A percentile compares a stretch with the other conserved stretches of the same genome.
phyloP scores from a whole-genome alignment of 2,797 vertebrate species.

The Sphenodon punctatus region DNA sequence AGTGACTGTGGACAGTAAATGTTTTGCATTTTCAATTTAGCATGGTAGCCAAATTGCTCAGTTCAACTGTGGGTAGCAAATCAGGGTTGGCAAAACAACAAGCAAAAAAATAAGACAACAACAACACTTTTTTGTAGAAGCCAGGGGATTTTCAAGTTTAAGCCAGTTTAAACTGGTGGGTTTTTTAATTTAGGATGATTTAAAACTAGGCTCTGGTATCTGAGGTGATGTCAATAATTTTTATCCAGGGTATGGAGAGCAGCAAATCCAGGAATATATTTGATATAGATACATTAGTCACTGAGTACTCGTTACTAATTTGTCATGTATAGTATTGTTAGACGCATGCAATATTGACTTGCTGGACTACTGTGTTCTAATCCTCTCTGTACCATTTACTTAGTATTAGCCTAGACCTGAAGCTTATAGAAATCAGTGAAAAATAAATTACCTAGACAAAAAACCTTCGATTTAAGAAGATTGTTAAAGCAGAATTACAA shows the following conservation, averaged over 20 bases:
- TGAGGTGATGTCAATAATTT: background rate
- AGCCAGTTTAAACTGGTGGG: too few species aligned
- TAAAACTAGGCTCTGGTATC: background rate
- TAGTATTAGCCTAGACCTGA: background rate
- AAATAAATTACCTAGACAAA: too few species aligned
- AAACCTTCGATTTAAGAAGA: too few species aligned
- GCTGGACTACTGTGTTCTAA: background rate
- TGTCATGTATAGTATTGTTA: background rate
- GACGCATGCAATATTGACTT: background rate
- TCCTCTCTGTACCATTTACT: background rate
- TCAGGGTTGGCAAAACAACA: too few species aligned
- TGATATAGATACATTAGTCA: background rate
- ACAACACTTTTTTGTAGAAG: too few species aligned
- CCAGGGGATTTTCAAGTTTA: too few species aligned
- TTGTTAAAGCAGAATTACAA: too few species aligned
- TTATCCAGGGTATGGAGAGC: background rate
- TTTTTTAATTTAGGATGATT: too few species aligned
- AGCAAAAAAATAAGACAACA: too few species aligned
- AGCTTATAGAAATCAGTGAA: background rate
- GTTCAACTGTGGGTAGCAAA: slow-evolving; percentile 17
- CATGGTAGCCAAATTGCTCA: background rate
- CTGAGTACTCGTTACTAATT: too few species aligned
- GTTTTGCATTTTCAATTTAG: background rate
- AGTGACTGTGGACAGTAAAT: background rate
- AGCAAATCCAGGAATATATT: background rate